Percentiles rank a stretch among this genome's conserved stretches.
These are phyloP conservation scores for Brotula barbata DNA, from an alignment of 2,797 vertebrate species.

Conservation along the genomic window DNA sequence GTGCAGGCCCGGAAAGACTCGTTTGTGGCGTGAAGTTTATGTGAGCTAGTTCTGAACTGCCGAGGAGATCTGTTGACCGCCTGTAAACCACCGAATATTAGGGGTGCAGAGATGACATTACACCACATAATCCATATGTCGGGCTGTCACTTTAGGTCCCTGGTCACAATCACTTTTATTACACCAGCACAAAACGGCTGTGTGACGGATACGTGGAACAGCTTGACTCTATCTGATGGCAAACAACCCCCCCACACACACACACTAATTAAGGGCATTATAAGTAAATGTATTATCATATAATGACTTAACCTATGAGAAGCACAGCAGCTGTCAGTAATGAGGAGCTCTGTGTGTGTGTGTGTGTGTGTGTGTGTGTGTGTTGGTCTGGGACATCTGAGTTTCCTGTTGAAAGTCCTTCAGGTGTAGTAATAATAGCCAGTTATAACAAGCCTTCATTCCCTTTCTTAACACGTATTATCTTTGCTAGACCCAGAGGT, in stretches of 20 bases:
- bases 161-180: not conserved
- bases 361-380: not conserved
- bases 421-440: too few relatives aligned
- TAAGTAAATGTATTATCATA: not conserved
- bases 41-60: too few relatives aligned
- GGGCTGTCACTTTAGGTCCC: not conserved
- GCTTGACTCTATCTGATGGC: too few relatives aligned
- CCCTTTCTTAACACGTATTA: too few relatives aligned
- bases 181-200: not conserved
- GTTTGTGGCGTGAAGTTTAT: too few relatives aligned
- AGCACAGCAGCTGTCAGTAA: constrained; percentile 2
- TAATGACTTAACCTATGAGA: not conserved
- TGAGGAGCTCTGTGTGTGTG: not conserved
- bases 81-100: too few relatives aligned
- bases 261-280: not conserved
- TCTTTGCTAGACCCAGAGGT: too few relatives aligned
- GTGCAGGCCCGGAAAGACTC: too few relatives aligned
- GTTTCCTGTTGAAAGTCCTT: not conserved
- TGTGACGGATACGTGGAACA: constrained; percentile 11
- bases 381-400: not conserved
- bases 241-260: not conserved
- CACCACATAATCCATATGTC: not conserved
- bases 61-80: too few relatives aligned
- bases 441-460: too few relatives aligned
- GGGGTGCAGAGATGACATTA: too few relatives aligned